A percentile compares a stretch with the other conserved stretches of the same genome.
Evolutionary conservation across 37 sponge, comb jelly and placozoan genomes (phyloP).

Genomic region (Geodia barretti): DNA sequence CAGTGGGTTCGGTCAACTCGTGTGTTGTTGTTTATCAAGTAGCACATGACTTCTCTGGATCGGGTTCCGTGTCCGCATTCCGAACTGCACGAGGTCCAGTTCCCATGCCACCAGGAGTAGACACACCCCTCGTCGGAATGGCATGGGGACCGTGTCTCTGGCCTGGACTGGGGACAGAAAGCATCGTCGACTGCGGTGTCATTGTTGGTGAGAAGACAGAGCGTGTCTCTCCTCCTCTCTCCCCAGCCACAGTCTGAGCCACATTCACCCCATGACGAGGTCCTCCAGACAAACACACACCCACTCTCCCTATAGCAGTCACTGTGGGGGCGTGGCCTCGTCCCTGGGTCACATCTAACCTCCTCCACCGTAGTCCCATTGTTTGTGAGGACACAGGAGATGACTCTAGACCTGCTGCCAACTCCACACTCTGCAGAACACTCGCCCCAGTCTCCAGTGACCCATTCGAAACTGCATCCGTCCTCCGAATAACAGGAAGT

Average conservation of each 20-base stretch:
- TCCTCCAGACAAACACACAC: conserved; percentile 9
- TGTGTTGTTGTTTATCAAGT: neutral
- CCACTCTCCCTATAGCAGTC: neutral
- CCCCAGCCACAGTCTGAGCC: neutral
- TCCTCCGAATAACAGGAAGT: neutral
- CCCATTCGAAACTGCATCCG: conserved; percentile 20
- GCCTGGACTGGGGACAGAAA: neutral
- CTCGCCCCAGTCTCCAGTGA: conserved; percentile 1
- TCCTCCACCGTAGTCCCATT: neutral
- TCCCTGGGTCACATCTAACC: neutral
- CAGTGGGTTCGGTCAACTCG: neutral
- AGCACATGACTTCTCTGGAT: neutral
- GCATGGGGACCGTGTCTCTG: neutral
- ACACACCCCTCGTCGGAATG: neutral
- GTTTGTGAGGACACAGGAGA: neutral
- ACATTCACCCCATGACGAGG: conserved; percentile 7
- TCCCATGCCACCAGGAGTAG: neutral
- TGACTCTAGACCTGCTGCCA: conserved; percentile 11
- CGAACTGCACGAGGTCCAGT: neutral
- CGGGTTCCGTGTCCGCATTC: neutral
- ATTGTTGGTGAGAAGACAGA: neutral
- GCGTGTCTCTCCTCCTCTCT: neutral
- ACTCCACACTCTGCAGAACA: conserved; percentile 34
- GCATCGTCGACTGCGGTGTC: neutral
- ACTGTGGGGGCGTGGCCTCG: neutral